Evolutionary conservation across 2,888 invertebrate genomes (phyloP).

Genomic region (Himalopsyche kuldschensis): DNA sequence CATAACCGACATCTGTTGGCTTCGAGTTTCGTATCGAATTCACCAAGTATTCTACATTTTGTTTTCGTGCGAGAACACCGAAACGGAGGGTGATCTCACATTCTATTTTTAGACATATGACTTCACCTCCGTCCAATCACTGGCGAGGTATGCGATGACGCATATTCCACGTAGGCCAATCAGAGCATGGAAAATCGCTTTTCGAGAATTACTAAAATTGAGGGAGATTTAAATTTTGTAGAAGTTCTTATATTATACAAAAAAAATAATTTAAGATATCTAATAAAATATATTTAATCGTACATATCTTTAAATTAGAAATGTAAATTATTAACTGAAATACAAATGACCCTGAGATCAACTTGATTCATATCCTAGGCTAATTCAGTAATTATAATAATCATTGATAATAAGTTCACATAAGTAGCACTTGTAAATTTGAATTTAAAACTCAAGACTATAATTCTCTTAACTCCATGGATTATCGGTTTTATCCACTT

Average conservation of each 20-base stretch:
- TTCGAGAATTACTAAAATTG: neutral
- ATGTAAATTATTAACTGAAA: too few relatives aligned
- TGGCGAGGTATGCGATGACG: constrained; percentile 24
- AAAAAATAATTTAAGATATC: too few relatives aligned
- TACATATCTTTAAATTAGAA: too few relatives aligned
- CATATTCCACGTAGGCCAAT: neutral
- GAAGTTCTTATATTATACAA: neutral
- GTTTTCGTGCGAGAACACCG: constrained; percentile 28
- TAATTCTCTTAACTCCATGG: too few relatives aligned
- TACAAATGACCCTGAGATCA: too few relatives aligned
- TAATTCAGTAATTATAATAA: too few relatives aligned
- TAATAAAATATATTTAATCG: too few relatives aligned
- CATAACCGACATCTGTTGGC: constrained; percentile 8
- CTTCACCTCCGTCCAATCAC: constrained; percentile 55
- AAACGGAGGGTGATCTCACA: constrained; percentile 54
- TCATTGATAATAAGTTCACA: too few relatives aligned
- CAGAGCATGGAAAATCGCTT: neutral
- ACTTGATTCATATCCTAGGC: too few relatives aligned
- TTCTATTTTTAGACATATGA: constrained; percentile 46
- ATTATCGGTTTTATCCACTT: too few relatives aligned
- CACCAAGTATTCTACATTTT: constrained; percentile 20
- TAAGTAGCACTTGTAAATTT: too few relatives aligned
- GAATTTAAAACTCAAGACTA: too few relatives aligned
- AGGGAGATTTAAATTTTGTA: neutral
- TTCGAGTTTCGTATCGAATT: neutral